Base-by-base conservation (phyloP, 2,888 invertebrate genomes). In the Lepidonotus clava region DNA sequence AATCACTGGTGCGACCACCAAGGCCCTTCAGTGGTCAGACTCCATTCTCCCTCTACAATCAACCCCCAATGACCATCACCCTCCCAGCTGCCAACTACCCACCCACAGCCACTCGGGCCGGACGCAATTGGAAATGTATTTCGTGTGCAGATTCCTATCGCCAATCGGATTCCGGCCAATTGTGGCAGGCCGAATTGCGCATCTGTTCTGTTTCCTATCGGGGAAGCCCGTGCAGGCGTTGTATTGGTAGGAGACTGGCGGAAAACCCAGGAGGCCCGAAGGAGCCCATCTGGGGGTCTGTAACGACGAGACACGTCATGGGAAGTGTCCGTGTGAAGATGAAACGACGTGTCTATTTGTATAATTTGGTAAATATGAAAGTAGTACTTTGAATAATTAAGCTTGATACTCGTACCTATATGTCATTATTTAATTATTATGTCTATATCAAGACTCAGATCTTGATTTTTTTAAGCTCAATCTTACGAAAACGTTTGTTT, bases 71-170 rank as follows among this genome's bases (percentile, higher is more conserved):
- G 5, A 24, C 2, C 61, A 2, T 18, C 11, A 2, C 11, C 61
- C 24, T 4, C 11, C 24, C 61, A 11, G 28, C 28, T 4, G 11
- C 46, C 46, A 46, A 46, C 46, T 46, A 46, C 46, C 46, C 46
- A 46, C 11, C 61, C 61, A 1, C 11, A 28, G 24, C n/a, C n/a
- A 11, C 61, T 61, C 61, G 24, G 8, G 46, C 24, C 56, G 14
- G 56, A 24, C 61, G 2, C 61, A 61, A 61, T 61, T 61, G 61
- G 61, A 61, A 61, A 61, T 61, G 61, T 61, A 61, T 18, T 61
- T 61, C n/a, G 61, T 61, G 61, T 61, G 61, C 61, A 61, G 61
- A 61, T 61, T 61, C 61, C 28, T 61, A 61, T 61, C 61, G 61
- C 28, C 61, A 18, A 61, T 61, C 61, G 61, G 61, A 61, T 61